Evolutionary conservation across 2,113 vertebrate species (phyloP), one percentile per base, ranked within the genome.

Genomic region (Sorex fumeus): DNA sequence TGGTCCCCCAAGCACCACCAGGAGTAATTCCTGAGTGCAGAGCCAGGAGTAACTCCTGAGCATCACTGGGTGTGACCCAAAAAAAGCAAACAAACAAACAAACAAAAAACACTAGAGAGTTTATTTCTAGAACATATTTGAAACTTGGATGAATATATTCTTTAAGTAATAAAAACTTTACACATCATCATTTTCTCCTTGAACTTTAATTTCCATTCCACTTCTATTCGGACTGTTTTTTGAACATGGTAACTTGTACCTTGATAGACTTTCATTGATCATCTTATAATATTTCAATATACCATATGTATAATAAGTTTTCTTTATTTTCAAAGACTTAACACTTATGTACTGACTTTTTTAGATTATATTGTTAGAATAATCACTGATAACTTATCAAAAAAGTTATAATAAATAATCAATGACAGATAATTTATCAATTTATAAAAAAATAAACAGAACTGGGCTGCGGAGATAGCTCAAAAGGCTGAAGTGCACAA

Each of bases 341-440:
- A 81, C 74, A 88, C 36, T 34, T 79, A 75, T 67, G 9, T 70
- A 69, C 77, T 87, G 92, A 28, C 69, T 72, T 70, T 81, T 88
- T 36, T 57, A 78, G 21, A 89, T 2, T 83, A 23, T 72, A 87
- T 90, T 93, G 83, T 50, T 83, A 87, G 5, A 77, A 79, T 87
- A 94, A 92, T 36, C 45, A 92, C 28, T 70, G n/a, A 16, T 53
- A 81, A 67, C 57, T 92, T 92, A 92, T 69, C 57, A 28, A 84
- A 47, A 90, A 84, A 74, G 11, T 83, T 5, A n/a, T n/a, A n/a
- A n/a, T n/a, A n/a, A 77, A 79, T 90, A 94, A 92, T 36, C 45
- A 92, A 28, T 53, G n/a, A 16, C 43, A 95, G 74, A 66, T 18
- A 62, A 62, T 62, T 60, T 62, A 62, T 62, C 60, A 62, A 62